Evolutionary conservation across 2,888 invertebrate species (phyloP), one percentile per base, ranked within the genome.

Genomic region (Leptinotarsa tumamoca): DNA sequence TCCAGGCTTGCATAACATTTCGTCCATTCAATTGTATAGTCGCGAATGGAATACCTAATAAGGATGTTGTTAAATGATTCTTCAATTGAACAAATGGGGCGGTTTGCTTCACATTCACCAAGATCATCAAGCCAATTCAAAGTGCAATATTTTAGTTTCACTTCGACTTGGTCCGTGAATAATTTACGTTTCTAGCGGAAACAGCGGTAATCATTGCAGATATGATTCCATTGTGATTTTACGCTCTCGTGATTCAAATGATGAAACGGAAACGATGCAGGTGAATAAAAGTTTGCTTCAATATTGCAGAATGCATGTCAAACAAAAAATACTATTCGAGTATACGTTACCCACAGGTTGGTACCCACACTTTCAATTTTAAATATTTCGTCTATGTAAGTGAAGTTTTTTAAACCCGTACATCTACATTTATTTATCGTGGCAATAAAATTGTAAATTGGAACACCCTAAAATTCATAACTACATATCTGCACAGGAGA

Each of bases 31-130:
- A 70, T 70, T 63, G 63, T 67, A n/a, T 23, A 70, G 70, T 54
- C 54, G 54, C 66, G 56, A 74, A 67, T 70, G 54, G 63, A 69
- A 67, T 71, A 67, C 61, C 72, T 77, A 77, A 77, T 74, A 77
- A 77, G 77, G 70, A 74, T 54, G 68, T 66, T 66, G 74, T 77
- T 77, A 71, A 68, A 58, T 63, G 67, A 74, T 72, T 68, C 63
- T 73, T 69, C 77, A 77, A 77, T 77, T 77, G 77, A 56, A 74
- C 72, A 74, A 69, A 73, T 68, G 56, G 77, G 76, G 76, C 56
- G 66, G 73, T 72, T 73, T 51, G 49, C 73, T 67, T 71, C 54
- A 51, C 66, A 27, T 72, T 56, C 56, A 54, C 63, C 50, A 23
- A 58, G 23, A 69, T 49, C 67, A 33, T 72, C 71, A 18, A 71